These are phyloP conservation scores for Corythornis madagascariensis DNA, from an alignment of 2,113 vertebrate species.

Conservation along the genomic window DNA sequence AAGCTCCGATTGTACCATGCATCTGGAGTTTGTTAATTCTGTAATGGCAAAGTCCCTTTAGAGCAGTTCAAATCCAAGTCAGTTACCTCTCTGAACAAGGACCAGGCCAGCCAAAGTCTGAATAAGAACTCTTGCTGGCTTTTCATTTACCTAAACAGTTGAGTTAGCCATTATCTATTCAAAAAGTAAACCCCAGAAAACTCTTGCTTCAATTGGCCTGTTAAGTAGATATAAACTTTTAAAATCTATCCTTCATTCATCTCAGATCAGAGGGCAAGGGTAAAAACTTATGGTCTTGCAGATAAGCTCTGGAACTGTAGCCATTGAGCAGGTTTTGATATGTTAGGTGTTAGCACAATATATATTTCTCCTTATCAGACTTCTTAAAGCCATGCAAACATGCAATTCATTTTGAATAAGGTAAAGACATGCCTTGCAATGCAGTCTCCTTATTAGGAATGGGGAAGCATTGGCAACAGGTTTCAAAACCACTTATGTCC, in stretches of 20 bases:
- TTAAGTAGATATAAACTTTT: background rate
- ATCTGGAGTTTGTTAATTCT: background rate
- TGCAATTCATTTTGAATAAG: background rate
- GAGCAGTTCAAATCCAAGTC: background rate
- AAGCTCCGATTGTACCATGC: background rate
- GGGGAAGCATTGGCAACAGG: background rate
- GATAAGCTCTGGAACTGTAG: background rate
- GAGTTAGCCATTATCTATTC: background rate
- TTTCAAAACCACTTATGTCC: constrained; percentile 18
- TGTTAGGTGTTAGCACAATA: background rate
- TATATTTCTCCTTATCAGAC: constrained; percentile 8
- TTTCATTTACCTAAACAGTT: background rate
- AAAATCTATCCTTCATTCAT: background rate
- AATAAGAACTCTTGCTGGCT: background rate
- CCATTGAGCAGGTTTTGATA: background rate
- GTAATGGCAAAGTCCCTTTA: background rate
- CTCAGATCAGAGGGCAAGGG: background rate
- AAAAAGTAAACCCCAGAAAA: background rate
- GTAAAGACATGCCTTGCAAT: constrained; percentile 4
- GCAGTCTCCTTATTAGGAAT: constrained; percentile 29
- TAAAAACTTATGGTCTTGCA: background rate
- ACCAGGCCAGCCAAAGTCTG: background rate
- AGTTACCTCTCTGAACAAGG: background rate
- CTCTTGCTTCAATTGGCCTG: background rate
- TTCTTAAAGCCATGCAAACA: constrained; percentile 1